Evolutionary conservation across 2,797 vertebrate species (phyloP).

Genomic region (Molossus alvarezi): DNA sequence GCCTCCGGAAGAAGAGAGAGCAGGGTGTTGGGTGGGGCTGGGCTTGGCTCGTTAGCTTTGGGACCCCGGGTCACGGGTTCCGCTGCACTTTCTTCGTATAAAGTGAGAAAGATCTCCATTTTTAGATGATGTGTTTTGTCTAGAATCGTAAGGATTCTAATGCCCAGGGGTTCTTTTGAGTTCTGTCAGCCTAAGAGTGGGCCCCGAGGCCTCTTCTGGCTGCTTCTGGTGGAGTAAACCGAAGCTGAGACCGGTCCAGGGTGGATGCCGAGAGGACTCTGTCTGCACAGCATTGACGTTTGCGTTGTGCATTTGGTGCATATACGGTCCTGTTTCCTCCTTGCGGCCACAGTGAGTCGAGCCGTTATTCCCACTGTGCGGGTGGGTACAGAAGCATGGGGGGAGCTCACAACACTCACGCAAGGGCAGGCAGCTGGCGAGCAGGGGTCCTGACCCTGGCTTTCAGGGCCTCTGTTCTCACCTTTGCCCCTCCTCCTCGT

Average conservation of each 20-base stretch:
- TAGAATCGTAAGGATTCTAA: background rate
- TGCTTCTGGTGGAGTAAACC: background rate
- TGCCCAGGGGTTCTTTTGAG: background rate
- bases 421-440: background rate
- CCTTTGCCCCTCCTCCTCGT: fast-evolving
- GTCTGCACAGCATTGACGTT: background rate
- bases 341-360: fast-evolving
- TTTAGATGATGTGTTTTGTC: background rate
- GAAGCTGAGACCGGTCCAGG: background rate
- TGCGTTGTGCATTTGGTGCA: background rate
- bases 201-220: background rate
- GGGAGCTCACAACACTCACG: no score
- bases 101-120: background rate
- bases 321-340: fast-evolving
- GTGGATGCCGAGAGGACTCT: fast-evolving
- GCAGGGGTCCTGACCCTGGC: background rate
- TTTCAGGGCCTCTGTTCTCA: background rate
- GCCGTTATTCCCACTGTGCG: fast-evolving
- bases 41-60: fast-evolving
- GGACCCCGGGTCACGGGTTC: fast-evolving
- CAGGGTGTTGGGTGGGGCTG: fast-evolving
- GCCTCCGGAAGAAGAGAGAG: background rate
- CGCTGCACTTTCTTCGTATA: background rate
- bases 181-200: background rate
- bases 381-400: background rate